phyloP scores from a whole-genome alignment of 2,888 invertebrate species.

The Sphaeridia pumilis region DNA sequence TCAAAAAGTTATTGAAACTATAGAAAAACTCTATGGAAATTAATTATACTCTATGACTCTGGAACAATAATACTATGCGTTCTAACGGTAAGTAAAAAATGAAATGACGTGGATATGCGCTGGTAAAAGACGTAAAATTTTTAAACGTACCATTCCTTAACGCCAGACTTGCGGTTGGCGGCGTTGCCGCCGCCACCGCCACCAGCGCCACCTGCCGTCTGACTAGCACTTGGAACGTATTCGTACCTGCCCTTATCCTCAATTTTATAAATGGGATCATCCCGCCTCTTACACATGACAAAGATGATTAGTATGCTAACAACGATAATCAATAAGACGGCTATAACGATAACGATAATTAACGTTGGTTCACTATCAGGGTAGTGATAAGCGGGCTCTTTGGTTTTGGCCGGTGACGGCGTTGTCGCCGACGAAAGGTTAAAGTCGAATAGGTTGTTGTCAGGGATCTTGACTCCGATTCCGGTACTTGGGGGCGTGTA shows the following conservation, averaged over 20 bases:
- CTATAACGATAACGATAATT: constrained; percentile 71
- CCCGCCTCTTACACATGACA: constrained; percentile 70
- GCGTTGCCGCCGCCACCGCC: constrained; percentile 45
- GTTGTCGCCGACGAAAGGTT: constrained; percentile 37
- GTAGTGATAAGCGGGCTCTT: constrained; percentile 39
- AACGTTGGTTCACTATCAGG: constrained; percentile 62
- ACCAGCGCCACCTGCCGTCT: constrained; percentile 48
- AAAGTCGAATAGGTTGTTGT: constrained; percentile 34
- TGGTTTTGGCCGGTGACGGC: too few relatives aligned
- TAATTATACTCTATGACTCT: too few relatives aligned
- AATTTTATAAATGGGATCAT: constrained; percentile 84
- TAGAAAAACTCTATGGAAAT: too few relatives aligned
- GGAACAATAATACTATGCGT: too few relatives aligned
- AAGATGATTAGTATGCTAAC: constrained; percentile 52
- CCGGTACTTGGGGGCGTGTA: constrained; percentile 7
- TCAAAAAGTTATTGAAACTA: too few relatives aligned
- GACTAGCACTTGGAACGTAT: constrained; percentile 54
- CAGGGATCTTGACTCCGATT: constrained; percentile 1
- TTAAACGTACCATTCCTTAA: constrained; percentile 95
- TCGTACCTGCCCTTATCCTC: constrained; percentile 64
- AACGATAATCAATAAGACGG: constrained; percentile 73
- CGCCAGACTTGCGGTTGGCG: constrained; percentile 40
- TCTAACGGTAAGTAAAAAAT: too few relatives aligned
- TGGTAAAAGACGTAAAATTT: too few relatives aligned
- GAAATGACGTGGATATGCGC: too few relatives aligned